Evolutionary conservation across 2,888 invertebrate genomes (phyloP).

Genomic region (Andricus curvator): DNA sequence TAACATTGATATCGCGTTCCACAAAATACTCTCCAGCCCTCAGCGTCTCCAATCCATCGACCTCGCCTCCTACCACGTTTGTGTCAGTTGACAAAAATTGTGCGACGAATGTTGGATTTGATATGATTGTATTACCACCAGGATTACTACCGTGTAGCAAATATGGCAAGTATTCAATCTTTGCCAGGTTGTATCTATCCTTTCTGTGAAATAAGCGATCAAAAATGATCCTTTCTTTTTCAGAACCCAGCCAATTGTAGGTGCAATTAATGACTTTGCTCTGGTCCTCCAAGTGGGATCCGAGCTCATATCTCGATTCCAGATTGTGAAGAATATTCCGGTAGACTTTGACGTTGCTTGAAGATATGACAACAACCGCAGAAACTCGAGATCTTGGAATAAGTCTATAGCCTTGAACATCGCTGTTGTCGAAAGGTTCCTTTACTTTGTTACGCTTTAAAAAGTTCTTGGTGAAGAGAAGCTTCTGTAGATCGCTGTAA

Average conservation of each 20-base stretch:
- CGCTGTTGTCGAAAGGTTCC: conserved; percentile 88
- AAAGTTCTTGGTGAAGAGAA: conserved; percentile 93
- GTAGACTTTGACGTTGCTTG: conserved; percentile 92
- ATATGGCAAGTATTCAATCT: conserved; percentile 94
- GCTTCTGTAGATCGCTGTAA: conserved; percentile 89
- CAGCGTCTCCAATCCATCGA: conserved; percentile 92
- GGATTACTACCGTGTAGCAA: conserved; percentile 94
- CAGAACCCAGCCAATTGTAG: conserved; percentile 94
- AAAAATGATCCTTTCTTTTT: conserved; percentile 86
- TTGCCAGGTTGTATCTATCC: conserved; percentile 96
- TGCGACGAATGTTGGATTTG: conserved; percentile 88
- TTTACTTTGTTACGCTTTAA: conserved; percentile 90
- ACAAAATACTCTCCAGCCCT: conserved; percentile 94
- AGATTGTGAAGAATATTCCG: conserved; percentile 96
- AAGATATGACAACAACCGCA: conserved; percentile 94
- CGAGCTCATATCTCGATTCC: conserved; percentile 95
- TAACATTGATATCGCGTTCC: conserved; percentile 94
- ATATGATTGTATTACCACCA: conserved; percentile 89
- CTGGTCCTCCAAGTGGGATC: conserved; percentile 96
- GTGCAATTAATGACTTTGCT: conserved; percentile 96
- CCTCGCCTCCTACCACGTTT: conserved; percentile 92
- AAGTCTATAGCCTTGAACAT: conserved; percentile 84
- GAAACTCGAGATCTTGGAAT: conserved; percentile 95
- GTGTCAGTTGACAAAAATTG: conserved; percentile 86
- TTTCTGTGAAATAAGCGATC: conserved; percentile 89